Evolutionary conservation across 2,888 invertebrate species (phyloP).

Genomic region (Oscheius myriophilus): DNA sequence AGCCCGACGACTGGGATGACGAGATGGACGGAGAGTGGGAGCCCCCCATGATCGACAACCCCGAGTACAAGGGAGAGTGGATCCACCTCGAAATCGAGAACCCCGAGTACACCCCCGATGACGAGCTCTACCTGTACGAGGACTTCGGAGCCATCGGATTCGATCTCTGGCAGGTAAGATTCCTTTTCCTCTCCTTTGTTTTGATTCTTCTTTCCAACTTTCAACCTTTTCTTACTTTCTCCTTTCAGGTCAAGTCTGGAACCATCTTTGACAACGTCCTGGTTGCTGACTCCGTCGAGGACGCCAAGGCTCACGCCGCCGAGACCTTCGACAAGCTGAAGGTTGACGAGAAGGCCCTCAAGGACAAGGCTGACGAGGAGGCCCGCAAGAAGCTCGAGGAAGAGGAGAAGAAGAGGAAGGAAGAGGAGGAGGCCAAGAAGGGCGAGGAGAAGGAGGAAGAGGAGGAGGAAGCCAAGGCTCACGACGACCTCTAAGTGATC

Average conservation of each 20-base stretch:
- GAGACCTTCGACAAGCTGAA: constrained; percentile 75
- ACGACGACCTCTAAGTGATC: constrained; percentile 56
- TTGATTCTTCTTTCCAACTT: constrained; percentile 58
- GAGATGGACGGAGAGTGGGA: constrained; percentile 99
- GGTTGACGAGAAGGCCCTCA: constrained; percentile 80
- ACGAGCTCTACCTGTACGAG: constrained; percentile 84
- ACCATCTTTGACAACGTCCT: constrained; percentile 97
- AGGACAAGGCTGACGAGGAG: constrained; percentile 58
- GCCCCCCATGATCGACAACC: constrained; percentile 94
- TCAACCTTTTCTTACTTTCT: no score
- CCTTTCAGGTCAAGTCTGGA: constrained; percentile 85
- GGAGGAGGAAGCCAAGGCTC: constrained; percentile 62
- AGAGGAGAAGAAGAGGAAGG: constrained; percentile 60
- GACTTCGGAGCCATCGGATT: constrained; percentile 92
- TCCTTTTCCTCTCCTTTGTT: constrained; percentile 22
- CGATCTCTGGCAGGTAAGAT: constrained; percentile 86
- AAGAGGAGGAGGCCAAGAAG: constrained; percentile 57
- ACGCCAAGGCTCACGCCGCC: constrained; percentile 78
- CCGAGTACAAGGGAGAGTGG: constrained; percentile 98
- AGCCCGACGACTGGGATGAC: constrained; percentile 97
- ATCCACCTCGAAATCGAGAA: constrained; percentile 98
- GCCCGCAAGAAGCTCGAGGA: constrained; percentile 51
- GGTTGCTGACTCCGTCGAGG: constrained; percentile 86
- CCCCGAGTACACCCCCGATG: constrained; percentile 90
- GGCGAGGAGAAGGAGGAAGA: constrained; percentile 62